phyloP scores from a whole-genome alignment of 1,140 invertebrate genomes.

The Epicauta chinensis region DNA sequence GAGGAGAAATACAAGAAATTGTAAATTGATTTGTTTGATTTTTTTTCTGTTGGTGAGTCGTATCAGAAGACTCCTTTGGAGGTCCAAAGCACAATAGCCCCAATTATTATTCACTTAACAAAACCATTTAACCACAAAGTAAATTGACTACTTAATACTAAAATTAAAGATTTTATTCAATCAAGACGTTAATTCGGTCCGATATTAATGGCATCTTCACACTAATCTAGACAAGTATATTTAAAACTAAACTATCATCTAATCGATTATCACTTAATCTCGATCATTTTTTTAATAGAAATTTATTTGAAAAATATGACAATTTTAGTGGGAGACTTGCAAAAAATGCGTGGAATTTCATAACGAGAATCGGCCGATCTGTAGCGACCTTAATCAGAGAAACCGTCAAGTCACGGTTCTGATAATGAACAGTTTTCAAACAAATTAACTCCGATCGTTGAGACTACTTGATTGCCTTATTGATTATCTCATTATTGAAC shows the following conservation, averaged over 20 bases:
- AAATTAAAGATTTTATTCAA: slow-evolving; percentile 16
- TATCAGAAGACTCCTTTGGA: no score
- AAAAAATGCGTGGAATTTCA: not conserved
- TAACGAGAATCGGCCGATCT: not conserved
- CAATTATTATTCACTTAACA: slow-evolving; percentile 18
- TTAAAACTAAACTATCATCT: not conserved
- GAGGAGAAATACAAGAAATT: no score
- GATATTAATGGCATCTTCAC: slow-evolving; percentile 1
- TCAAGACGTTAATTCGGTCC: slow-evolving; percentile 9
- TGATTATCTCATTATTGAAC: slow-evolving; percentile 20
- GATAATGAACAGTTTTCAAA: slow-evolving; percentile 18
- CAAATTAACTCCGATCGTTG: slow-evolving; percentile 14
- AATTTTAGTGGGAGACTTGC: no score
- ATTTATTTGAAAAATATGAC: no score
- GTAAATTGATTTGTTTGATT: no score
- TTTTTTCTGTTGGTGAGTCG: no score
- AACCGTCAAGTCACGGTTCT: slow-evolving; percentile 8
- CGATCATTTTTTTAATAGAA: no score
- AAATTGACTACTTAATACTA: slow-evolving; percentile 18
- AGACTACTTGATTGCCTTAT: slow-evolving; percentile 17
- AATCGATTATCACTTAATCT: not conserved
- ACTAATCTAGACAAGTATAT: not conserved
- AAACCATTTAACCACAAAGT: slow-evolving; percentile 8
- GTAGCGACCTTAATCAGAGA: slow-evolving; percentile 1
- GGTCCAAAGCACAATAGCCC: slow-evolving; percentile 3